Conservation (phyloP, 2,888 invertebrate genomes). For the Galerucella calmariensis region DNA sequence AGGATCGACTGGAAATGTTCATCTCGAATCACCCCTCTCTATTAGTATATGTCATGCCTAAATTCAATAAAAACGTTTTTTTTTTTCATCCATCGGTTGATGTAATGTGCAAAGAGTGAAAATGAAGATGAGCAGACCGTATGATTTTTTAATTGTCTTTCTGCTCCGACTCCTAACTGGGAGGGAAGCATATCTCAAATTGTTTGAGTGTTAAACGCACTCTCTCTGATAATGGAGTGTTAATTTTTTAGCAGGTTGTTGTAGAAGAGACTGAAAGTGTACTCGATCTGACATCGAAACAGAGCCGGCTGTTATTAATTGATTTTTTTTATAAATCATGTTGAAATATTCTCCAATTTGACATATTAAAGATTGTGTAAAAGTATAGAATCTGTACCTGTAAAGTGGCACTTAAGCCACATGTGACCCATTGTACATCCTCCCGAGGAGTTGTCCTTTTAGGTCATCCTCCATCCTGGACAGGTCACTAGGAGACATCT, state of each 20-base stretch:
- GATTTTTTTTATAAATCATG: too few species aligned
- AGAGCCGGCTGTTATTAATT: slow-evolving; percentile 10
- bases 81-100: slow-evolving; percentile 23
- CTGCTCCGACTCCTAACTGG: slow-evolving; percentile 22
- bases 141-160: slow-evolving; percentile 41
- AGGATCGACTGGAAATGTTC: neutral
- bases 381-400: too few species aligned
- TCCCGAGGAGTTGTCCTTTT: too few species aligned
- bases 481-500: too few species aligned
- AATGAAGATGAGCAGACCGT: slow-evolving; percentile 31
- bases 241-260: slow-evolving; percentile 60
- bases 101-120: slow-evolving; percentile 27
- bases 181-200: slow-evolving; percentile 41
- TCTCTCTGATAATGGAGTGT: slow-evolving; percentile 59
- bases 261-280: slow-evolving; percentile 56
- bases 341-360: too few species aligned
- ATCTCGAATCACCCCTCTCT: slow-evolving; percentile 5
- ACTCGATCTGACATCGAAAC: slow-evolving; percentile 43
- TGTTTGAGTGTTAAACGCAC: slow-evolving; percentile 56
- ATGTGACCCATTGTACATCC: too few species aligned
- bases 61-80: slow-evolving; percentile 23
- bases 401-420: too few species aligned
- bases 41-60: slow-evolving; percentile 8
- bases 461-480: too few species aligned
- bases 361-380: too few species aligned